Conservation (phyloP, 35 echinoderm and acorn worm genomes). For the Diadema setosum region DNA sequence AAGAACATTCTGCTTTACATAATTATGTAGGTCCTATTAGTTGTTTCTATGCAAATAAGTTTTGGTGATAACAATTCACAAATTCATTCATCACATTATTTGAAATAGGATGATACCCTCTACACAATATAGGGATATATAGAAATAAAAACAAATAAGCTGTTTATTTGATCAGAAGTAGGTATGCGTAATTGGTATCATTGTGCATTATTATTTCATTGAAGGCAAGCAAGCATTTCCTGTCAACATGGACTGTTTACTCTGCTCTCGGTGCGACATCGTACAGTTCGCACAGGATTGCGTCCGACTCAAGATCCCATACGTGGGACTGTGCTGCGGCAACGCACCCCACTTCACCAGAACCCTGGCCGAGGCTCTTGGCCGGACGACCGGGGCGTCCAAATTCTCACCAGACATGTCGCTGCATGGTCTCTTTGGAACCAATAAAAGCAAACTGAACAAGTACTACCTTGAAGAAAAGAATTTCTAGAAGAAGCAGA, state of each 20-base stretch:
- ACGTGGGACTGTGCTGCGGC: slow-evolving; percentile 89
- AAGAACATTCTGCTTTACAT: too few species aligned
- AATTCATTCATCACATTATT: not conserved
- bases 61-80: not conserved
- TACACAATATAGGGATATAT: not conserved
- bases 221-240: slow-evolving; percentile 29
- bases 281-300: slow-evolving; percentile 52
- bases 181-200: not conserved
- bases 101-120: not conserved
- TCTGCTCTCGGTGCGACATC: slow-evolving; percentile 51
- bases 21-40: too few species aligned
- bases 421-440: slow-evolving; percentile 60
- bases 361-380: slow-evolving; percentile 71
- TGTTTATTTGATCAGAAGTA: not conserved
- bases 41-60: too few species aligned
- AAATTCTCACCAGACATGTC: slow-evolving; percentile 67
- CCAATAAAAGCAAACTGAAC: slow-evolving; percentile 18
- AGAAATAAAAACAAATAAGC: too few species aligned
- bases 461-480: not conserved
- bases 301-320: slow-evolving; percentile 74
- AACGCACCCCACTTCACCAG: slow-evolving; percentile 84
- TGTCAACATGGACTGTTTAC: slow-evolving; percentile 44
- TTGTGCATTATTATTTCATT: not conserved
- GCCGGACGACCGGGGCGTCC: slow-evolving; percentile 60
- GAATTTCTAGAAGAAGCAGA: too few species aligned